Conservation (phyloP, 2,888 invertebrate species). For the Caenorhabditis virilis region DNA sequence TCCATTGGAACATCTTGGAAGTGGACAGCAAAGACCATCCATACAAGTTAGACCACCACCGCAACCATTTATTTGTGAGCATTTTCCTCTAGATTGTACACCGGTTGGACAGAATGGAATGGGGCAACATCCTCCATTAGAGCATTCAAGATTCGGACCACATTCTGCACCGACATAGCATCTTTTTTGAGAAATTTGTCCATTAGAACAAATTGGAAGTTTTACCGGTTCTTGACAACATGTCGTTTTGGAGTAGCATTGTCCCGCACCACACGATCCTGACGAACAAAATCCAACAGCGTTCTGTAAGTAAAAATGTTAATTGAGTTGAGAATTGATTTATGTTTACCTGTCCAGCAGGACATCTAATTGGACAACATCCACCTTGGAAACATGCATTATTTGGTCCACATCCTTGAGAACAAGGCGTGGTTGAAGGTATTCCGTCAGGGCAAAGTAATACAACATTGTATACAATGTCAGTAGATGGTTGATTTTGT, state of each 20-base stretch:
- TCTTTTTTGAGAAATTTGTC: conserved; percentile 31
- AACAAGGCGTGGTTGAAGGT: conserved; percentile 47
- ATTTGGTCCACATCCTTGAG: conserved; percentile 45
- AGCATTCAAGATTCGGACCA: conserved; percentile 61
- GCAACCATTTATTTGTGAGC: conserved; percentile 36
- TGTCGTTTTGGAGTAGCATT: conserved; percentile 47
- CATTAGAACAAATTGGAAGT: conserved; percentile 25
- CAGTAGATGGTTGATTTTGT: conserved; percentile 40
- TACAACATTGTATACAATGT: conserved; percentile 47
- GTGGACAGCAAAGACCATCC: conserved; percentile 59
- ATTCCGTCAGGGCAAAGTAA: conserved; percentile 56
- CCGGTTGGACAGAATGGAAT: conserved; percentile 66
- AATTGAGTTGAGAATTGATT: background rate
- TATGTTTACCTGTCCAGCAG: conserved; percentile 37
- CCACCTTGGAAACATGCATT: conserved; percentile 60
- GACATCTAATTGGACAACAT: conserved; percentile 64
- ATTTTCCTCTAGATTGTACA: conserved; percentile 44
- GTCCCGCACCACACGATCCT: conserved; percentile 45
- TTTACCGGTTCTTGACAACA: conserved; percentile 55
- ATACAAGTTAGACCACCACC: conserved; percentile 52
- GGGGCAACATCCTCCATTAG: conserved; percentile 66
- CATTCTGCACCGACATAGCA: conserved; percentile 49
- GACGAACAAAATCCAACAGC: conserved; percentile 52
- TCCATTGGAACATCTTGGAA: conserved; percentile 62
- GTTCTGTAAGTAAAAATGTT: conserved; percentile 33